Conservation (phyloP, 2,113 vertebrate genomes). For the Stigmatopora argus region DNA sequence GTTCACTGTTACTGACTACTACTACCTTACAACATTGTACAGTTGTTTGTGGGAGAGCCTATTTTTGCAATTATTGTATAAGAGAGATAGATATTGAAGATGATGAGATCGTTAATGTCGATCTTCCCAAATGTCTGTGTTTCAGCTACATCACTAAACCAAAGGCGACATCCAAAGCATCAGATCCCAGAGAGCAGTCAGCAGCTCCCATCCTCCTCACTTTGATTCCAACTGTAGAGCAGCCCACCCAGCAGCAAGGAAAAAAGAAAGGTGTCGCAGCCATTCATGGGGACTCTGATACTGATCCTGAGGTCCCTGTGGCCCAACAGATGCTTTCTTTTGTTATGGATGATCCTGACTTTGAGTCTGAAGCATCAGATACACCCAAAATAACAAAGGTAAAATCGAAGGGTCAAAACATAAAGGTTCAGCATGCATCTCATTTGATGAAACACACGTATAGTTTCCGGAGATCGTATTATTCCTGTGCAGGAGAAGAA, state of each 20-base stretch:
- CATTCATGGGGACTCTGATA: constrained; percentile 76
- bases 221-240: constrained; percentile 45
- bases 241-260: constrained; percentile 27
- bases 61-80: too few relatives aligned
- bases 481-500: background rate
- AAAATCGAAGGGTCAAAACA: constrained; percentile 3
- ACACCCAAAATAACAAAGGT: constrained; percentile 68
- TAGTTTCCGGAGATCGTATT: background rate
- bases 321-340: constrained; percentile 94
- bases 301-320: constrained; percentile 81
- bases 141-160: constrained; percentile 63
- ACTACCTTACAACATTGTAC: too few relatives aligned
- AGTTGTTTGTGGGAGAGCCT: too few relatives aligned
- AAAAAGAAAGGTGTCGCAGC: constrained; percentile 48
- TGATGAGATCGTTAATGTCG: background rate
- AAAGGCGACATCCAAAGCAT: constrained; percentile 56
- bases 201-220: constrained; percentile 39
- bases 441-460: background rate
- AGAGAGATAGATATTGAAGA: too few relatives aligned
- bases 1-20: too few relatives aligned
- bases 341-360: constrained; percentile 95
- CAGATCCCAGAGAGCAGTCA: constrained; percentile 39
- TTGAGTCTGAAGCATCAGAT: constrained; percentile 85
- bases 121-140: background rate
- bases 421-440: background rate